These are phyloP conservation scores for Rhinoraja longicauda DNA, from an alignment of 2,797 vertebrate species.

Conservation along the genomic window DNA sequence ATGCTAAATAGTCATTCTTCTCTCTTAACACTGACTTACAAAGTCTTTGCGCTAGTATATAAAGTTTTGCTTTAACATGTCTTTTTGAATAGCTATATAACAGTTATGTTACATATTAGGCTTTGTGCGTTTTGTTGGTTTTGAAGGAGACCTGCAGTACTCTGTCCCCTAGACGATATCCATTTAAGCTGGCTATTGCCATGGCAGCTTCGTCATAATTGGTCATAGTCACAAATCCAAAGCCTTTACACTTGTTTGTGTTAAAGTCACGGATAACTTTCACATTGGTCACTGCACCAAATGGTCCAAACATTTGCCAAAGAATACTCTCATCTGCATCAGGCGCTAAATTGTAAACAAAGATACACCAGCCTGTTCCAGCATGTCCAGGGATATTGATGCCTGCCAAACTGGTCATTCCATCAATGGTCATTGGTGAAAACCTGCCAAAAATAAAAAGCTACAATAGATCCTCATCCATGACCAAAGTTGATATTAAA, in stretches of 20 bases:
- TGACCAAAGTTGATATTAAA: background rate
- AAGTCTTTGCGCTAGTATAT: slow-evolving; percentile 82
- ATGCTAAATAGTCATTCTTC: slow-evolving; percentile 72
- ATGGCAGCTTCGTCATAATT: slow-evolving; percentile 98
- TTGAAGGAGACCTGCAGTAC: slow-evolving; percentile 99
- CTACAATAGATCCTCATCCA: slow-evolving; percentile 46
- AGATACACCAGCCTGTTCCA: slow-evolving; percentile 94
- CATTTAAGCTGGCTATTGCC: slow-evolving; percentile 96
- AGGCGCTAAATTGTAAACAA: slow-evolving; percentile 95
- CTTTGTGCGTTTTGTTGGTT: slow-evolving; percentile 98
- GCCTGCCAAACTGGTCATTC: slow-evolving; percentile 93
- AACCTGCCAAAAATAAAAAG: slow-evolving; percentile 68
- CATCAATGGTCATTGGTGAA: slow-evolving; percentile 94
- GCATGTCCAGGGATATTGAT: slow-evolving; percentile 94
- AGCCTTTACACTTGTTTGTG: slow-evolving; percentile 99
- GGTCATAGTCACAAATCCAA: slow-evolving; percentile 99
- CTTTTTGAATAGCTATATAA: slow-evolving; percentile 77
- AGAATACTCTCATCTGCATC: slow-evolving; percentile 96
- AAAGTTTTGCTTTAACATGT: slow-evolving; percentile 74
- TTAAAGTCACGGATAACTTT: slow-evolving; percentile 98
- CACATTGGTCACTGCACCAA: slow-evolving; percentile 95
- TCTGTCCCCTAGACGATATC: slow-evolving; percentile 94
- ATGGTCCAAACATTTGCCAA: slow-evolving; percentile 98
- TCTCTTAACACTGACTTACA: slow-evolving; percentile 84
- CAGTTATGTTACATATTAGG: slow-evolving; percentile 76